Conservation (phyloP, 1,140 invertebrate genomes). For the Brachionus sp. region DNA sequence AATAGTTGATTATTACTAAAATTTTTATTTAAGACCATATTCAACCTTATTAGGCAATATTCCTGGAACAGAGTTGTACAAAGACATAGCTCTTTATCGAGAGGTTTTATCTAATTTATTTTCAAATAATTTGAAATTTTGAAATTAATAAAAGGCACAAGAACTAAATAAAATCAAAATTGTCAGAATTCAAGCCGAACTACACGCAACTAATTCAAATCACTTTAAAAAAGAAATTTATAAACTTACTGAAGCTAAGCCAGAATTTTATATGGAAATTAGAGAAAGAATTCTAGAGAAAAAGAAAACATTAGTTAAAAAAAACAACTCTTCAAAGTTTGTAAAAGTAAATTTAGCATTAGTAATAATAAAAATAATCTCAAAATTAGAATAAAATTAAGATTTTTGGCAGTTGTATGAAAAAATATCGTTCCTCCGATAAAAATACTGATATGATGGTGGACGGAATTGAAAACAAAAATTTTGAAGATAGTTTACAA, state of each 20-base stretch:
- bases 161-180: slow-evolving; percentile 36
- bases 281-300: not conserved
- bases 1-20: no score
- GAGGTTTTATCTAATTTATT: slow-evolving; percentile 6
- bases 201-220: not conserved
- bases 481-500: not conserved
- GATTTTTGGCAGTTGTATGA: not conserved
- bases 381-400: not conserved
- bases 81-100: slow-evolving; percentile 18
- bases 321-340: not conserved
- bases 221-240: not conserved
- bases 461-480: not conserved
- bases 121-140: not conserved
- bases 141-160: not conserved
- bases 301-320: not conserved
- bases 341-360: not conserved
- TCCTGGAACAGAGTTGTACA: slow-evolving; percentile 46
- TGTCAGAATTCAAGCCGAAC: not conserved
- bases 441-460: not conserved
- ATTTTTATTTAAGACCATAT: slow-evolving; percentile 24
- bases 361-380: not conserved
- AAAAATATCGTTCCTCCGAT: not conserved
- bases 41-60: slow-evolving; percentile 44
- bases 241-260: not conserved
- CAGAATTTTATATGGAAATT: not conserved